phyloP scores from a whole-genome alignment of 92 coral and sea anemone species.

The Palythoa heliodiscus region DNA sequence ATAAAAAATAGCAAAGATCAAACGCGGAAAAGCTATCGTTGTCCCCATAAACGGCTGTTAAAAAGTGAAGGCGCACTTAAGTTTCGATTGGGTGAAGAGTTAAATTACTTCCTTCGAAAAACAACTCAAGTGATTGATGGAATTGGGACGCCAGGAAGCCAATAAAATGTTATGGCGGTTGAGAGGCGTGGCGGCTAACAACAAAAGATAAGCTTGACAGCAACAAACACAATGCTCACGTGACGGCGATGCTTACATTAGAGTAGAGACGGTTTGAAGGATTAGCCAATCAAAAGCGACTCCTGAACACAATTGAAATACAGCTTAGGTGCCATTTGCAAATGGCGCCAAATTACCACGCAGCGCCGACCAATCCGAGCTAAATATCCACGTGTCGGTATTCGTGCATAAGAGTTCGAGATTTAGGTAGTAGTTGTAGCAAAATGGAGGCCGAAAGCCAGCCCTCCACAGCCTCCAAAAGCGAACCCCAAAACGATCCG shows the following conservation, averaged over 20 bases:
- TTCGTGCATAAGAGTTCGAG: conserved; percentile 83
- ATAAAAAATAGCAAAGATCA: background rate
- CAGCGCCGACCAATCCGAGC: conserved; percentile 96
- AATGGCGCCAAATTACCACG: conserved; percentile 98
- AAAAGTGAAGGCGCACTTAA: background rate
- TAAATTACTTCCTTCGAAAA: background rate
- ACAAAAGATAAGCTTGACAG: conserved; percentile 80
- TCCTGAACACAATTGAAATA: conserved; percentile 76
- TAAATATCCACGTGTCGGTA: conserved; percentile 96
- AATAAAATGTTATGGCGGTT: conserved; percentile 10
- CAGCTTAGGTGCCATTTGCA: conserved; percentile 96
- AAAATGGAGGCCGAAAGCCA: conserved; percentile 97
- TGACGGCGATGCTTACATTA: conserved; percentile 59
- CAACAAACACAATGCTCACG: conserved; percentile 70
- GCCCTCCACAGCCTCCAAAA: conserved; percentile 92
- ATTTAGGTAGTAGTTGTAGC: conserved; percentile 97
- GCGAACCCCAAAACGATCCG: conserved; percentile 96
- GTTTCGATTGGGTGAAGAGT: conserved; percentile 17
- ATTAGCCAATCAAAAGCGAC: conserved; percentile 76
- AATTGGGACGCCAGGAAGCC: conserved; percentile 22
- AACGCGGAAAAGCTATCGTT: background rate
- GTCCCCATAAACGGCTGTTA: background rate
- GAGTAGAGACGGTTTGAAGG: conserved; percentile 67
- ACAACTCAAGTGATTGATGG: conserved; percentile 13
- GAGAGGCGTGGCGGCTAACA: conserved; percentile 73